A percentile compares a stretch with the other conserved stretches of the same genome.
Conservation (phyloP, 2,888 invertebrate species). For the Drosophila fungiperda region DNA sequence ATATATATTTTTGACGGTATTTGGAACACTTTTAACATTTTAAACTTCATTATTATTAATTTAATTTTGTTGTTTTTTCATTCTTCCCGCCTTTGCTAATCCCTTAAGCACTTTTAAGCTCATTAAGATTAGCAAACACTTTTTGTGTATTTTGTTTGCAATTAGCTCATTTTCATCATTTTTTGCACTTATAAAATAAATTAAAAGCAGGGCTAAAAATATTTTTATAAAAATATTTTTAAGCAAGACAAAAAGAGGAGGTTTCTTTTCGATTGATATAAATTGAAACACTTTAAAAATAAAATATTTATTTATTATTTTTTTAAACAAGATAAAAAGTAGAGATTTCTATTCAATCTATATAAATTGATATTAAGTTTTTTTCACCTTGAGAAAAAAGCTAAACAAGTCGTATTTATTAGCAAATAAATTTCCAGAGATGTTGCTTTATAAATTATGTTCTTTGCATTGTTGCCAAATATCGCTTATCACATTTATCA, state of each 20-base stretch:
- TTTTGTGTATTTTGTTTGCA: constrained; percentile 6
- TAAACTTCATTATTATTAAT: not conserved
- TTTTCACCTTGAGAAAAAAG: not conserved
- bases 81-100: not conserved
- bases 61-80: not conserved
- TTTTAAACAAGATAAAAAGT: not conserved
- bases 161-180: constrained; percentile 8
- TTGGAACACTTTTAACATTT: not conserved
- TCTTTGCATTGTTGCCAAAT: constrained; percentile 59
- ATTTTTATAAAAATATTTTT: not conserved
- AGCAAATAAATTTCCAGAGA: constrained; percentile 41
- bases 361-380: not conserved
- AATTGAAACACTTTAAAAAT: too few relatives aligned
- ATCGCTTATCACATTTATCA: constrained; percentile 78
- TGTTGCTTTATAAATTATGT: constrained; percentile 36
- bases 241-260: not conserved
- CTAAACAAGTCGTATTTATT: constrained; percentile 45
- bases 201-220: not conserved
- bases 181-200: not conserved
- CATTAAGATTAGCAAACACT: constrained; percentile 9
- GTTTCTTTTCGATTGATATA: too few relatives aligned
- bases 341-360: not conserved
- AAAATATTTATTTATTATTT: not conserved
- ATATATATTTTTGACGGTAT: not conserved
- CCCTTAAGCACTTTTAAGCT: not conserved